Conservation (phyloP, 2,888 invertebrate genomes). For the Yponomeuta cagnagella region DNA sequence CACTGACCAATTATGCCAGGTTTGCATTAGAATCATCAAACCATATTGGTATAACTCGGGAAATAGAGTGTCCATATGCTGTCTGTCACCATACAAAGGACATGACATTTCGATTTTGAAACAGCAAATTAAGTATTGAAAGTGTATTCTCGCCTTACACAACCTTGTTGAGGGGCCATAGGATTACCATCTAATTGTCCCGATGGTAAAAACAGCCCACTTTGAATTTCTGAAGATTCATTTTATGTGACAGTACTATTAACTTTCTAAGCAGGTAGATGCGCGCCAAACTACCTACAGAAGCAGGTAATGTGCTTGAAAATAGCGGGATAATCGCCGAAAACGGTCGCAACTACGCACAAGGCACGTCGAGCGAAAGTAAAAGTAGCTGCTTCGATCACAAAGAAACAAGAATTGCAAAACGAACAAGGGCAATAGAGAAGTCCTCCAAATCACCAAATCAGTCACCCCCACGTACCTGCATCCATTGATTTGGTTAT, state of each 20-base stretch:
- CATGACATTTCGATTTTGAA: not conserved
- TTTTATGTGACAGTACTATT: not conserved
- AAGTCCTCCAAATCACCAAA: slow-evolving; percentile 27
- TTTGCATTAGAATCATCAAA: no score
- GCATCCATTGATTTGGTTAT: slow-evolving; percentile 33
- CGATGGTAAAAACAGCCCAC: not conserved
- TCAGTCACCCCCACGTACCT: slow-evolving; percentile 36
- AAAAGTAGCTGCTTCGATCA: slow-evolving; percentile 52
- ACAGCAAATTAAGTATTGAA: not conserved
- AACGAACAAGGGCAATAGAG: slow-evolving; percentile 65
- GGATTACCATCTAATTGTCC: not conserved
- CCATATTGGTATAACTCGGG: no score
- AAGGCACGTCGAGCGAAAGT: slow-evolving; percentile 41
- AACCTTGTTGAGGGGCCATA: not conserved
- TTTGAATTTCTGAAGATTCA: not conserved
- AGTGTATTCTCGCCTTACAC: not conserved
- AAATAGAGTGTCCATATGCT: no score
- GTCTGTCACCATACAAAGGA: no score
- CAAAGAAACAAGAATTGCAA: slow-evolving; percentile 39
- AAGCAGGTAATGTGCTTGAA: not conserved
- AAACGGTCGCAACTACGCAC: slow-evolving; percentile 10
- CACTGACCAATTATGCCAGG: no score
- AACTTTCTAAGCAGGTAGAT: slow-evolving; percentile 7
- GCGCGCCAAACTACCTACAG: not conserved
- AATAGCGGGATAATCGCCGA: not conserved